Conservation (phyloP, 2,888 invertebrate genomes). For the Anthophora plumipes region DNA sequence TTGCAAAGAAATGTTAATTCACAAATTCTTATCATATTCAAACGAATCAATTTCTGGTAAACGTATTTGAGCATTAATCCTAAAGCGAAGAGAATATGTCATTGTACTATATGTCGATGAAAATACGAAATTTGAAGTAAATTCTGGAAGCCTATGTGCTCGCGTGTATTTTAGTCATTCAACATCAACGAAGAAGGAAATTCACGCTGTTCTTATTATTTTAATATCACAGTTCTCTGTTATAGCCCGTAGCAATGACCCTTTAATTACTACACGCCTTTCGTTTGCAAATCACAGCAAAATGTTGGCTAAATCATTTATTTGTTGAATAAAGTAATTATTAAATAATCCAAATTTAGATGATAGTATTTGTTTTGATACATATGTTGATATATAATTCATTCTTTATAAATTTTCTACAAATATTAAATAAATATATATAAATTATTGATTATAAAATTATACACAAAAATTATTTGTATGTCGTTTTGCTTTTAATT, state of each 20-base stretch:
- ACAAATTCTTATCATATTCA: too few relatives aligned
- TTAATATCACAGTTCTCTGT: conserved; percentile 9
- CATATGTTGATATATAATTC: neutral
- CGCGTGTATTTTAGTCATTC: conserved; percentile 55
- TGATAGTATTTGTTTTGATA: neutral
- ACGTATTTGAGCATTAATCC: too few relatives aligned
- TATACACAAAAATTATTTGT: conserved; percentile 19
- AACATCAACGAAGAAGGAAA: conserved; percentile 33
- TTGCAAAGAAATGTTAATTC: too few relatives aligned
- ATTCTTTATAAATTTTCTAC: neutral
- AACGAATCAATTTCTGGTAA: too few relatives aligned
- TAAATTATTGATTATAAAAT: conserved; percentile 23
- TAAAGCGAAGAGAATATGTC: neutral
- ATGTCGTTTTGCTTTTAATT: conserved; percentile 12
- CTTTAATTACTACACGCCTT: neutral
- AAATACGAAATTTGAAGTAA: conserved; percentile 34
- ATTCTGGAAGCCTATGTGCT: conserved; percentile 52
- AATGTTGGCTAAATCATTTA: neutral
- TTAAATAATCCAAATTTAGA: neutral
- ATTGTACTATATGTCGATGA: neutral
- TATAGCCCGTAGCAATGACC: conserved; percentile 8
- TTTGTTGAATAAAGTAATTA: neutral
- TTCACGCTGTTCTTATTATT: conserved; percentile 25
- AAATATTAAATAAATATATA: conserved; percentile 13
- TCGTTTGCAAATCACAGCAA: neutral